Percentiles rank a stretch among this genome's conserved stretches.
These are phyloP conservation scores for Malthinus seriepunctatus DNA, from an alignment of 2,888 invertebrate species.

Conservation along the genomic window DNA sequence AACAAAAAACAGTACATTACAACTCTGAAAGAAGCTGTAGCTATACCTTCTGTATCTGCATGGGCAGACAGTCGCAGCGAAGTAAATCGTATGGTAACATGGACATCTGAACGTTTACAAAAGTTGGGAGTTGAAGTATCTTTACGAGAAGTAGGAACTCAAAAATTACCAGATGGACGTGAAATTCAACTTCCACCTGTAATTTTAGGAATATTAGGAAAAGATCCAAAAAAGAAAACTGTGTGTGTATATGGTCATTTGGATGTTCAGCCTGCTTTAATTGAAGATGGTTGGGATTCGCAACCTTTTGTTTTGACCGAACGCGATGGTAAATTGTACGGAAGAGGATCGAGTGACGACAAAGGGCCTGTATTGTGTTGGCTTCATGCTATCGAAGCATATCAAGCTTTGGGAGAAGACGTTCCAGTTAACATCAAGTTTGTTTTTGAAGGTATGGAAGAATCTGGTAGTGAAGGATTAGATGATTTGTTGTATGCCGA, in stretches of 20 bases:
- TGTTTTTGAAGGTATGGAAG: conserved; percentile 98
- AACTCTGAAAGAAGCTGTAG: conserved; percentile 82
- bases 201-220: conserved; percentile 77
- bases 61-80: conserved; percentile 83
- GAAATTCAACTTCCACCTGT: conserved; percentile 84
- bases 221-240: conserved; percentile 86
- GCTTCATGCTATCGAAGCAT: conserved; percentile 92
- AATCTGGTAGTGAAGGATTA: conserved; percentile 94
- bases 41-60: conserved; percentile 94
- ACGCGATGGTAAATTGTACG: conserved; percentile 85
- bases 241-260: conserved; percentile 95
- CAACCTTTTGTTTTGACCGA: conserved; percentile 93
- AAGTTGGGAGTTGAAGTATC: conserved; percentile 72
- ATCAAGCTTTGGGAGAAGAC: conserved; percentile 64
- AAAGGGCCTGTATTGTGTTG: conserved; percentile 93
- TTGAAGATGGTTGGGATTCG: conserved; percentile 93
- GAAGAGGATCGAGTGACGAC: conserved; percentile 87
- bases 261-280: conserved; percentile 95
- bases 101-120: conserved; percentile 72
- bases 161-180: conserved; percentile 71
- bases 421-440: conserved; percentile 83
- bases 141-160: conserved; percentile 76
- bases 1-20: conserved; percentile 77
- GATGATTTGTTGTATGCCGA: conserved; percentile 76
- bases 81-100: conserved; percentile 83